Percentiles rank a stretch among this genome's conserved stretches.
Evolutionary conservation across 2,888 invertebrate genomes (phyloP).

Genomic region (Mythimna ferrago): DNA sequence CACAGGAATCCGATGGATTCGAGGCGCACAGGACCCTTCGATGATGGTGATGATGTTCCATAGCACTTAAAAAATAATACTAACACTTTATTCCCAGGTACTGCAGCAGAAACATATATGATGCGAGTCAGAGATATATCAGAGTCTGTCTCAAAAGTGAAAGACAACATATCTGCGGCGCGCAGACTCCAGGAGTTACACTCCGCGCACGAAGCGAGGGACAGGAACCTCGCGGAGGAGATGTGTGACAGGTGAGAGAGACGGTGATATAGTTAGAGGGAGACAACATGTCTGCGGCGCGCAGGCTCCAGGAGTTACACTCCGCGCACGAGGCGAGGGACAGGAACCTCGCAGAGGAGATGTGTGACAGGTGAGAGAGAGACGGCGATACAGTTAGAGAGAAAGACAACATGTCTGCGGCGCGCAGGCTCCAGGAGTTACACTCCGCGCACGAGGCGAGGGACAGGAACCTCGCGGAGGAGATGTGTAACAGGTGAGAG

Average conservation of each 20-base stretch:
- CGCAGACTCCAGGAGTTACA: slow-evolving; percentile 92
- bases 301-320: slow-evolving; percentile 61
- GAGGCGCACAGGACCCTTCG: too few species aligned
- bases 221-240: slow-evolving; percentile 95
- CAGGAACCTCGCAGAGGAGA: too few species aligned
- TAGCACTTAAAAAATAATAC: too few species aligned
- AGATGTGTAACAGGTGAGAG: slow-evolving; percentile 91
- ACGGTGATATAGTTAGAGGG: background rate
- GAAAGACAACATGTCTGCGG: too few species aligned
- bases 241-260: slow-evolving; percentile 90
- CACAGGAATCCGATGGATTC: too few species aligned
- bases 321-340: too few species aligned
- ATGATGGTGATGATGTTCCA: too few species aligned
- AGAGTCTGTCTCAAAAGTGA: slow-evolving; percentile 92
- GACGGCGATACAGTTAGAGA: too few species aligned
- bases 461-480: slow-evolving; percentile 95
- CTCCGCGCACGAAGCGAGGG: slow-evolving; percentile 93
- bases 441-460: slow-evolving; percentile 92
- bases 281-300: background rate
- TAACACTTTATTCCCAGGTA: slow-evolving; percentile 68
- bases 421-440: slow-evolving; percentile 91
- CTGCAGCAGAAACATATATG: slow-evolving; percentile 80
- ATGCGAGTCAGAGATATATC: slow-evolving; percentile 91
- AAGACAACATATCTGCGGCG: slow-evolving; percentile 86
- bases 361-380: too few species aligned